Conservation (phyloP, 2,113 vertebrate species). For the Cercopithecus mona region DNA sequence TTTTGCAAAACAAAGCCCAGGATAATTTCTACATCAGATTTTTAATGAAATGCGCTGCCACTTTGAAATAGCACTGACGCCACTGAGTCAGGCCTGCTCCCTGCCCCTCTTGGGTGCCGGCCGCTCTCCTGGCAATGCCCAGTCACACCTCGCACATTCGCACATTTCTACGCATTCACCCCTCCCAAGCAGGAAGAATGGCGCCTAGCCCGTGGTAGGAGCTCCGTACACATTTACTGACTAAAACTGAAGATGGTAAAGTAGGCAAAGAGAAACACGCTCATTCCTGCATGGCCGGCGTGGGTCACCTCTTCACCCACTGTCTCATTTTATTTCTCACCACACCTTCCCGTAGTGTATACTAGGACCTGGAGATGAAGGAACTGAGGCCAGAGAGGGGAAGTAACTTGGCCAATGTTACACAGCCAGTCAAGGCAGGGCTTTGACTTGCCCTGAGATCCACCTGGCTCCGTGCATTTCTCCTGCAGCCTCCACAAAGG, state of each 20-base stretch:
- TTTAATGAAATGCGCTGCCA: not conserved
- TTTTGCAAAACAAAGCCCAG: not conserved
- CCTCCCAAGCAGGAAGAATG: not conserved
- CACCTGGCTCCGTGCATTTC: not conserved
- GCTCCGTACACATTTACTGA: not conserved
- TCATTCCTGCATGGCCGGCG: not conserved
- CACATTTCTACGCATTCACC: not conserved
- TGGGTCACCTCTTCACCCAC: not conserved
- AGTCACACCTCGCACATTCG: no score
- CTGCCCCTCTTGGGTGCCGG: not conserved
- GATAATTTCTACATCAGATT: not conserved
- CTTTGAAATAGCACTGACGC: not conserved
- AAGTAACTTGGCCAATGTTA: not conserved
- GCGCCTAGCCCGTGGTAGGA: accelerated
- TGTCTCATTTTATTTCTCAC: not conserved
- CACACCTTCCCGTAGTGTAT: not conserved
- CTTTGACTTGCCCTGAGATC: not conserved
- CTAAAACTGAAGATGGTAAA: not conserved
- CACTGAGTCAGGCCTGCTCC: not conserved
- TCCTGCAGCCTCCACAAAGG: not conserved
- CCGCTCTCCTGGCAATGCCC: not conserved
- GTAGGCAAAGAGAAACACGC: not conserved
- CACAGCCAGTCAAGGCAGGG: not conserved
- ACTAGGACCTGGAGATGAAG: not conserved
- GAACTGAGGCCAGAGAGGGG: not conserved